These are phyloP conservation scores for Corythaixoides concolor DNA, from an alignment of 2,113 vertebrate genomes.

Conservation along the genomic window DNA sequence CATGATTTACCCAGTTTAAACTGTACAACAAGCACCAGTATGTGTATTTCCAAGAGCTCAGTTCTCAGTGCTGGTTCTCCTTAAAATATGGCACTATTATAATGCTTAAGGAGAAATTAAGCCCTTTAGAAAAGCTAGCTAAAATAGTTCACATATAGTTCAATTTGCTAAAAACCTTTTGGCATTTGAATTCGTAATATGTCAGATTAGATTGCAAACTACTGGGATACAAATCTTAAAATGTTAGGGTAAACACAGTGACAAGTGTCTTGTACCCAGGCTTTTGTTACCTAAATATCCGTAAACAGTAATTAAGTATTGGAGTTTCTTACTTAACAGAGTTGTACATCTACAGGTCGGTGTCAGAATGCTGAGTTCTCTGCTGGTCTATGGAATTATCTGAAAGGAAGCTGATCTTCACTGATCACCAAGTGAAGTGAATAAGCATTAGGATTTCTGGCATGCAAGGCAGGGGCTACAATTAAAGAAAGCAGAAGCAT, in stretches of 20 bases:
- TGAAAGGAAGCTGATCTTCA: constrained; percentile 6
- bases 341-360: constrained; percentile 11
- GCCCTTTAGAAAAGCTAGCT: neutral
- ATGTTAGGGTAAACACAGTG: neutral
- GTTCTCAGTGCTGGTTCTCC: neutral
- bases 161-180: neutral
- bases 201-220: neutral
- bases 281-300: neutral
- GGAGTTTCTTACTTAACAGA: constrained; percentile 6
- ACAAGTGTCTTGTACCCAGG: neutral
- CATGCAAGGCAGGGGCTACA: constrained; percentile 21
- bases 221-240: neutral
- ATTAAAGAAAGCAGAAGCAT: constrained; percentile 32
- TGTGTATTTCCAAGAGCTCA: neutral
- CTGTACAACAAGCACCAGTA: neutral
- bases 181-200: neutral
- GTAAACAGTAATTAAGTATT: neutral
- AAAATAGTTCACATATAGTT: neutral
- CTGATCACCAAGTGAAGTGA: constrained; percentile 21
- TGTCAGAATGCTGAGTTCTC: neutral
- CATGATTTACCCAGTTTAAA: neutral
- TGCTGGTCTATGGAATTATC: neutral
- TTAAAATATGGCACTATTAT: neutral
- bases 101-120: neutral
- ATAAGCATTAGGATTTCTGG: constrained; percentile 27